A percentile compares a stretch with the other conserved stretches of the same genome.
Conservation (phyloP, 2,797 vertebrate genomes). For the Danio tinwini region DNA sequence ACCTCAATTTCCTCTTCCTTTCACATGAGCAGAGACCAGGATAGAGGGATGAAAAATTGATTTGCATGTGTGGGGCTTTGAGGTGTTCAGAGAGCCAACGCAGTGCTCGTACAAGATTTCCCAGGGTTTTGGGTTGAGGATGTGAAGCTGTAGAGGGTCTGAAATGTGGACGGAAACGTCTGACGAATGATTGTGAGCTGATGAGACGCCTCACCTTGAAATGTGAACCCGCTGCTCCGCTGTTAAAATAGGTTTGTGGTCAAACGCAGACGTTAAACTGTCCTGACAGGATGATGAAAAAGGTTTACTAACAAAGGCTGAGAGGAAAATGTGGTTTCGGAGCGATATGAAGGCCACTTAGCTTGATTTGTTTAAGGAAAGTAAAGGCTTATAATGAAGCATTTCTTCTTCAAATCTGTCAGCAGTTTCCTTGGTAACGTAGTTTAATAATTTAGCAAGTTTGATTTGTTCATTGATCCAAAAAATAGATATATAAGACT, state of each 20-base stretch:
- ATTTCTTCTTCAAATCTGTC: not conserved
- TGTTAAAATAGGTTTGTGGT: slow-evolving; percentile 25
- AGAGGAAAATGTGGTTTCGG: slow-evolving; percentile 8
- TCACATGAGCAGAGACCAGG: slow-evolving; percentile 45
- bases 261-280: slow-evolving; percentile 3
- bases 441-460: not conserved
- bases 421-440: not conserved
- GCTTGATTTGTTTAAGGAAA: not conserved
- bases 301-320: slow-evolving; percentile 15
- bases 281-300: slow-evolving; percentile 1
- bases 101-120: slow-evolving; percentile 20
- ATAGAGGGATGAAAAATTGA: slow-evolving; percentile 53
- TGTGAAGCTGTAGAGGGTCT: slow-evolving; percentile 19
- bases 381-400: not conserved
- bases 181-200: slow-evolving; percentile 34
- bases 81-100: slow-evolving; percentile 28
- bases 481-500: not conserved
- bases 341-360: not conserved
- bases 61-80: slow-evolving; percentile 58
- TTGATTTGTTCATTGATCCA: not conserved
- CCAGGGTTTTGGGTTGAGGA: slow-evolving; percentile 12
- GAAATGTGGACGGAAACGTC: slow-evolving; percentile 38
- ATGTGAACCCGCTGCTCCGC: slow-evolving; percentile 12
- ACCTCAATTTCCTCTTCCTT: slow-evolving; percentile 53
- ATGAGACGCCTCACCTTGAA: slow-evolving; percentile 41